A percentile compares a stretch with the other conserved stretches of the same genome.
phyloP scores from a whole-genome alignment of 1,140 invertebrate genomes.

The Acyrthosiphon pisum region DNA sequence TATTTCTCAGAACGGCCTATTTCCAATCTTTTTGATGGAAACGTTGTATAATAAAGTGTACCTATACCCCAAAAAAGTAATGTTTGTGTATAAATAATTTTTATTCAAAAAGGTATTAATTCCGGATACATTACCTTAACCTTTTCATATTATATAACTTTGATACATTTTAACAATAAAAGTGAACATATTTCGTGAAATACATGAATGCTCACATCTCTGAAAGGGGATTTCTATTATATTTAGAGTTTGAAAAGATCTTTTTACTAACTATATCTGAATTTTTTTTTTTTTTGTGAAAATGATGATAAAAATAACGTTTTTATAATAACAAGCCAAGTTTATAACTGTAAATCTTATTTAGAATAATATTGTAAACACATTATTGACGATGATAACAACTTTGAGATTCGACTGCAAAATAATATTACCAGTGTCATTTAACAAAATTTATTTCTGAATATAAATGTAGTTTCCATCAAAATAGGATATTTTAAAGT shows the following conservation, averaged over 20 bases:
- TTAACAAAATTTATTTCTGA: not conserved
- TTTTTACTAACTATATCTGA: not conserved
- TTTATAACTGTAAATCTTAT: not conserved
- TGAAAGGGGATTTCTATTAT: not conserved
- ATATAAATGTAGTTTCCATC: not conserved
- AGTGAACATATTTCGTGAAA: not conserved
- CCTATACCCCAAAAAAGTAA: not conserved
- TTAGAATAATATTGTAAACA: not conserved
- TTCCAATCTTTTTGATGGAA: not conserved
- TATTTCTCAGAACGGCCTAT: not conserved
- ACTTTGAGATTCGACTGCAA: not conserved
- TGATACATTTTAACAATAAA: not conserved
- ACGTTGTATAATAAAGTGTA: not conserved
- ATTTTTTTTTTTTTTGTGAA: not conserved
- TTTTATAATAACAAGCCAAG: not conserved
- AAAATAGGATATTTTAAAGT: no score
- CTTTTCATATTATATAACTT: not conserved
- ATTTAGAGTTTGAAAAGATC: not conserved
- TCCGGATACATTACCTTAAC: not conserved
- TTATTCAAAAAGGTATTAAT: not conserved
- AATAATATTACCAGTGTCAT: not conserved
- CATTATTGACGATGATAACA: not conserved
- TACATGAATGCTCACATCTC: not conserved
- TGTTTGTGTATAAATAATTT: not conserved
- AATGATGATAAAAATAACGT: not conserved